Conservation (phyloP, 1,140 invertebrate genomes). For the Leptonema lineaticorne region DNA sequence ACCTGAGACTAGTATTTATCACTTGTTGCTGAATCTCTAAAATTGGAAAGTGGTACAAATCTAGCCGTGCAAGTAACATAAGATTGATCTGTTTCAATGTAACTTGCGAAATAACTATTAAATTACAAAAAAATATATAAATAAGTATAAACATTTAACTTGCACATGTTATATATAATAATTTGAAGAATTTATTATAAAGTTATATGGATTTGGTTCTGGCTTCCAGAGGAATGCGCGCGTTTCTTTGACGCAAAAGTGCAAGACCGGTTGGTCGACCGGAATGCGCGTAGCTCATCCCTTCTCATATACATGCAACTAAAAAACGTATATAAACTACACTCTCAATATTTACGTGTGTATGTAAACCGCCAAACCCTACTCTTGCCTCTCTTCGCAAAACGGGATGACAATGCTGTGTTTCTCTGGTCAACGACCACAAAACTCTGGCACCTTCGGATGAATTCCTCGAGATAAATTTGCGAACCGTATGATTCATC, state of each 20-base stretch:
- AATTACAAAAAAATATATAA: too few species aligned
- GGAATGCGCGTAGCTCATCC: conserved; percentile 15
- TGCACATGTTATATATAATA: too few species aligned
- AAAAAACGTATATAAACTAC: background rate
- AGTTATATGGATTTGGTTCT: too few species aligned
- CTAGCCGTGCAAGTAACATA: too few species aligned
- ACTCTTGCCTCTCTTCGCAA: background rate
- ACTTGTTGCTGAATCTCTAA: background rate
- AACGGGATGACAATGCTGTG: conserved; percentile 9
- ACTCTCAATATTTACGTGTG: too few species aligned
- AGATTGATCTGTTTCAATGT: too few species aligned
- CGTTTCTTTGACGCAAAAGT: conserved; percentile 5
- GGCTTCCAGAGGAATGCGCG: background rate
- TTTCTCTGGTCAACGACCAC: conserved; percentile 1
- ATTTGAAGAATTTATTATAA: too few species aligned
- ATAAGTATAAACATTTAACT: too few species aligned
- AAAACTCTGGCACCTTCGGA: background rate
- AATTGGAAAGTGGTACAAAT: background rate
- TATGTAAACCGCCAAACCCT: background rate
- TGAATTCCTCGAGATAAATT: too few species aligned
- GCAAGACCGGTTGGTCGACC: conserved; percentile 14
- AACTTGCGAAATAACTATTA: too few species aligned
- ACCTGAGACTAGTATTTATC: background rate
- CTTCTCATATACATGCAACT: background rate
- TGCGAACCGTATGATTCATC: too few species aligned